Conservation (phyloP, 1,140 invertebrate species). For the Octopus bimaculoides region DNA sequence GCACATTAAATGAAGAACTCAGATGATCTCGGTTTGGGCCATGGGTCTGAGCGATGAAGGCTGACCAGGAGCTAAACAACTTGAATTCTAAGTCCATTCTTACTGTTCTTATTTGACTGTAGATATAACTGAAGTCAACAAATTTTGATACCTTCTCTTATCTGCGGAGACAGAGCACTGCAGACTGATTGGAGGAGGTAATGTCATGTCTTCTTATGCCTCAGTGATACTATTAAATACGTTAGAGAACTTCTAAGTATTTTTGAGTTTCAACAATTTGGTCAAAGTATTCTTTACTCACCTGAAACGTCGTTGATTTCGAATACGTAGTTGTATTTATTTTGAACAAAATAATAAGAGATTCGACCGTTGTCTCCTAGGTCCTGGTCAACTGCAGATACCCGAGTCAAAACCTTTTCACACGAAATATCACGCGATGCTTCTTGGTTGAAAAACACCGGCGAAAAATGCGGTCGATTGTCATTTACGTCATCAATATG, state of each 20-base stretch:
- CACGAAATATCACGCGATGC: conserved; percentile 29
- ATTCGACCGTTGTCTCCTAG: conserved; percentile 78
- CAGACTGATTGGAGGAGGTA: background rate
- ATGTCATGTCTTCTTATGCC: background rate
- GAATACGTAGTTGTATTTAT: conserved; percentile 37
- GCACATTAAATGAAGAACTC: too few relatives aligned
- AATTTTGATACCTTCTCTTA: background rate
- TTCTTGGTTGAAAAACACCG: conserved; percentile 55
- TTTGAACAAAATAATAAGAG: conserved; percentile 64
- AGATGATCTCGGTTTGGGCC: too few relatives aligned
- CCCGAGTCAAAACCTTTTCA: conserved; percentile 33
- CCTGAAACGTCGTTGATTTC: conserved; percentile 22
- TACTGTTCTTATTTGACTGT: too few relatives aligned
- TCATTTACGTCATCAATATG: conserved; percentile 79
- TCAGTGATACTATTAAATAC: background rate
- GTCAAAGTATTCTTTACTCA: background rate
- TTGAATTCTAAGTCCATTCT: too few relatives aligned
- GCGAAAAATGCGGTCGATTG: conserved; percentile 35
- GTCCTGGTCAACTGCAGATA: conserved; percentile 38
- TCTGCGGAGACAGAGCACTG: background rate
- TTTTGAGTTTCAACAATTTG: background rate
- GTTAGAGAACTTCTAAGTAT: background rate
- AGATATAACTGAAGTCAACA: background rate
- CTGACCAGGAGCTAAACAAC: too few relatives aligned
- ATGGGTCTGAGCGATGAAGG: too few relatives aligned